Evolutionary conservation across 2,113 vertebrate species (phyloP), one percentile per base, ranked within the genome.

Genomic region (Cephalopholis sonnerati): DNA sequence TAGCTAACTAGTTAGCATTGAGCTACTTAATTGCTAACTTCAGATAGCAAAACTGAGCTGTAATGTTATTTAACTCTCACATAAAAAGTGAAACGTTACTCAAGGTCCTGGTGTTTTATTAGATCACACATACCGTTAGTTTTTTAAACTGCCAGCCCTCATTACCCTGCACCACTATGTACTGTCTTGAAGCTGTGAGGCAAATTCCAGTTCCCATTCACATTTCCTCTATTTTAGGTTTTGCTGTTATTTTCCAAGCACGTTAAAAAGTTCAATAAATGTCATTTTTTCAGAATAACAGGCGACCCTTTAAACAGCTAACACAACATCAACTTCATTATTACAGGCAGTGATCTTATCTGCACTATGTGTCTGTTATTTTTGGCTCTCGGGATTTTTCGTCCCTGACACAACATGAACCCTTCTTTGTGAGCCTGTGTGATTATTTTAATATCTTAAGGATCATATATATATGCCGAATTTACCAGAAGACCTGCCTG

Each of bases 1-100:
- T 58, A 53, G 46, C 39, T n/a, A 17, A 72, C 39, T 12, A 20
- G n/a, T 81, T 89, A 89, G 87, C 92, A 32, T 32, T 5, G 12
- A 46, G 82, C 84, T 89, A 62, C 29, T 54, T 13, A 9, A 29
- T 16, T 27, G 89, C 87, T 86, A 82, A 58, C 64, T 48, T 48
- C 17, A 0, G n/a, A 66, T 63, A 79, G 75, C 77, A 18, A 67
- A 72, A 41, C 12, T 68, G 15, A 25, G 2, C 29, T 61, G 15
- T n/a, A 44, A 55, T 13, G 20, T 36, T 36, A 20, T 64, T 36
- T 18, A 39, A 41, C n/a, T 44, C 54, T 1, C 32, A 68, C 29
- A n/a, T 67, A 6, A 50, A 46, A 22, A 39, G 1, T 11, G 12
- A n/a, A 64, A 65, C 36, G 20, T n/a, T 22, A 13, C 7, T 59